Evolutionary conservation across 2,113 vertebrate species (phyloP), one percentile per base, ranked within the genome.

Genomic region (Cyanoderma ruficeps): DNA sequence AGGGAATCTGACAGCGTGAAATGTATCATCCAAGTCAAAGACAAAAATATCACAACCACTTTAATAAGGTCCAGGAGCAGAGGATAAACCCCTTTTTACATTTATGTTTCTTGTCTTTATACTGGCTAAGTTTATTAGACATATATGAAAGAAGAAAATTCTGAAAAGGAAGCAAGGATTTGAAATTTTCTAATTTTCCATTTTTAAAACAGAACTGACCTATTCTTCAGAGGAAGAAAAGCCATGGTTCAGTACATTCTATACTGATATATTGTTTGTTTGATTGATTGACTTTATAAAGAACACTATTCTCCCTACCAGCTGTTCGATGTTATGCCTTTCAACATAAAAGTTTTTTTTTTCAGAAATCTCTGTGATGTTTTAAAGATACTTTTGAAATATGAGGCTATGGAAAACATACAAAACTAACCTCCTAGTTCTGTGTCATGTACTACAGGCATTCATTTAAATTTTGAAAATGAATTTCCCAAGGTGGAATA

Each of bases 171-270:
- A 91, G 63, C 12, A 22, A 23, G 7, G 6, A 5, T 65, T 70
- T 74, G 9, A 80, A 72, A 9, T 24, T 52, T 87, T 81, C 6
- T 52, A 25, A 59, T 71, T 89, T 76, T 35, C 4, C 27, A 21
- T 61, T 80, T 87, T 31, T 10, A n/a, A 83, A 61, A 7, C 0
- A 35, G 59, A 83, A 31, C 3, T 53, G 23, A 11, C 25, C 12
- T 59, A 1, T 22, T 53, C 6, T 37, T 13, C 7, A 70, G 11
- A 78, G 15, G 27, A 74, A 52, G 9, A 53, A 20, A 2, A 82
- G 3, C 3, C 42, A 7, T 1, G 1, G 20, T 53, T 65, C 8
- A 28, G 5, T 63, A n/a, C 1, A 11, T 70, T 50, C 19, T 57
- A 31, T 37, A 78, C 6, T 31, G 5, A 42, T 9, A 10, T 2